A percentile compares a stretch with the other conserved stretches of the same genome.
Conservation (phyloP, 2,797 vertebrate species). For the Hozukius guyotensis region DNA sequence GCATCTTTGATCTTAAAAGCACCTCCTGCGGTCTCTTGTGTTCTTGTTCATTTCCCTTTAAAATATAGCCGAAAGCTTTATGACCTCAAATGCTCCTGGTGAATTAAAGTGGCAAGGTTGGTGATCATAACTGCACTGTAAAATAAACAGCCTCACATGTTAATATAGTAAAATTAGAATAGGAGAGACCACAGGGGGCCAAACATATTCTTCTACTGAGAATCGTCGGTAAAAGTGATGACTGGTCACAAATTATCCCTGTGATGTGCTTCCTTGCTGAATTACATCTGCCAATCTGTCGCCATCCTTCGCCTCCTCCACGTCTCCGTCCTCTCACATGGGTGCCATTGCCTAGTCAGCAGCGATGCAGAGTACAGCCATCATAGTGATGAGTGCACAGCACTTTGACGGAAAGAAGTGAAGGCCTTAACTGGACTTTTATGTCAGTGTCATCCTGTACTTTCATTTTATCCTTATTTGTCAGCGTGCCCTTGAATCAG, state of each 20-base stretch:
- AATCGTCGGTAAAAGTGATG: not conserved
- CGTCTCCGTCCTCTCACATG: conserved; percentile 32
- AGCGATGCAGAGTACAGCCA: conserved; percentile 89
- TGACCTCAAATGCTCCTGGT: not conserved
- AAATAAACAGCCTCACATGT: not conserved
- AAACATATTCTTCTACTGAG: not conserved
- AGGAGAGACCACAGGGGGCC: not conserved
- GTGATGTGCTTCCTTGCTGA: conserved; percentile 28
- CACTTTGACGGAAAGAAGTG: conserved; percentile 46
- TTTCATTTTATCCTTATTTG: conserved; percentile 32
- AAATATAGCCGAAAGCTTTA: not conserved
- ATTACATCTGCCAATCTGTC: conserved; percentile 38
- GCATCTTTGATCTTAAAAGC: not conserved
- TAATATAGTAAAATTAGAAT: not conserved
- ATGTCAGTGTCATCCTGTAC: conserved; percentile 38
- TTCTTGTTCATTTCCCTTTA: not conserved
- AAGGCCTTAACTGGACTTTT: conserved; percentile 35
- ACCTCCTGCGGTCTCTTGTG: not conserved
- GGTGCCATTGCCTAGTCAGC: conserved; percentile 62
- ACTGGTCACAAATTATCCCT: conserved; percentile 15
- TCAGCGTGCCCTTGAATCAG: conserved; percentile 40
- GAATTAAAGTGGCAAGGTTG: not conserved
- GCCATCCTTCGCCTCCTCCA: conserved; percentile 16
- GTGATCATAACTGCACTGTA: not conserved
- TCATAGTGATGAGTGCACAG: conserved; percentile 65